Evolutionary conservation across 2,113 vertebrate species (phyloP), one percentile per base, ranked within the genome.

Genomic region (Zosterops japonicus): DNA sequence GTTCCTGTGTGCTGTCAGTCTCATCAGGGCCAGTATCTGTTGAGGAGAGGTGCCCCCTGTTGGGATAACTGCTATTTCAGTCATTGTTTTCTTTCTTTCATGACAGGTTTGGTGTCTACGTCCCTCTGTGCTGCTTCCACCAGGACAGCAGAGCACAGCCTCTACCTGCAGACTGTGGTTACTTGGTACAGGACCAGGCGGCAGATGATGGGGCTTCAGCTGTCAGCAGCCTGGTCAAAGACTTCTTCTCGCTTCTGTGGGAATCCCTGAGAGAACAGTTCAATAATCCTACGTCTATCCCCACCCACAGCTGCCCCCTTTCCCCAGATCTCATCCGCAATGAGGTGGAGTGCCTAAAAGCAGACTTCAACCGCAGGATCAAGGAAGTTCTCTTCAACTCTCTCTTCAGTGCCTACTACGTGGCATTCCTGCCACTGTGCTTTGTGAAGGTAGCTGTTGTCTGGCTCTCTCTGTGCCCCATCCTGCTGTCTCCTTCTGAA

Each of bases 341-440:
- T 18, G 99, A 99, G 96, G 99, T 99, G 91, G 99, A 99, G 96
- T 99, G 99, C 96, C 98, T 99, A 77, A 99, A 99, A 98, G 98
- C 98, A 55, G 99, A 99, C 97, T 99, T 99, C 97, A 99, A 99
- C 97, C 99, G 98, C 67, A 98, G 99, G 80, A 99, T 99, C 94
- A 99, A 99, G 96, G 99, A 99, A 97, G 99, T 99, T 92, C 99
- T 99, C 89, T 99, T 99, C 98, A 99, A 99, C 97, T 99, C 99
- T 53, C 98, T 99, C 92, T 99, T 99, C 98, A 99, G 99, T 94
- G 99, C 99, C 94, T 99, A 99, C 97, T 99, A 99, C 0, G 99
- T 99, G 77, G 99, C 99, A 21, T 99, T 99, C 97, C 98, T 99
- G 95, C 99, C 99, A 5, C 98, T 99, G 70, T 99, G 99, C 96